Percentiles rank a stretch among this genome's conserved stretches.
Conservation (phyloP, 2,113 vertebrate species). For the Girardinichthys multiradiatus region DNA sequence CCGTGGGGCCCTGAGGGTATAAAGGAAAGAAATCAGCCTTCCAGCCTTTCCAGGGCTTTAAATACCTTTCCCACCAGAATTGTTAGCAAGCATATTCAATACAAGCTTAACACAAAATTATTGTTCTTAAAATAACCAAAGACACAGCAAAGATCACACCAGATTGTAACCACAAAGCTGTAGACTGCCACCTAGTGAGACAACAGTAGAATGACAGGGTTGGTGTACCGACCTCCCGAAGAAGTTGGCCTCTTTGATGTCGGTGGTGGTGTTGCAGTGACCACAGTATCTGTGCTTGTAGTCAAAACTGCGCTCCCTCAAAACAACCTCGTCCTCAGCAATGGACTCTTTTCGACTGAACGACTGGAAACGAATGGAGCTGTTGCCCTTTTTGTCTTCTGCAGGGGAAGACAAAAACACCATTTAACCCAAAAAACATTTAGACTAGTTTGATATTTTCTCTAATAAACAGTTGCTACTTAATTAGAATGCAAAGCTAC, state of each 20-base stretch:
- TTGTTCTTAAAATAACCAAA: too few relatives aligned
- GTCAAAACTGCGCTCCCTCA: slow-evolving; percentile 94
- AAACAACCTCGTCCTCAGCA: slow-evolving; percentile 92
- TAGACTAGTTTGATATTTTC: too few relatives aligned
- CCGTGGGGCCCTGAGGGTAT: too few relatives aligned
- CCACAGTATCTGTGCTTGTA: slow-evolving; percentile 98
- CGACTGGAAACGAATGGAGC: slow-evolving; percentile 88
- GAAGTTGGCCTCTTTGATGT: slow-evolving; percentile 99
- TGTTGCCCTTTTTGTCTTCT: slow-evolving; percentile 91
- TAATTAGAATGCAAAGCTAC: too few relatives aligned
- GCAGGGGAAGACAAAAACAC: slow-evolving; percentile 49
- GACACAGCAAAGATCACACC: neutral
- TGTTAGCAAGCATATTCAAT: too few relatives aligned
- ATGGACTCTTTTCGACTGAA: slow-evolving; percentile 93
- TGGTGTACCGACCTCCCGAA: slow-evolving; percentile 90
- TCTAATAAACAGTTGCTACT: too few relatives aligned
- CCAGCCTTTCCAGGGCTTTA: too few relatives aligned
- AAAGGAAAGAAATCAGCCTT: too few relatives aligned
- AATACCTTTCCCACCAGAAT: too few relatives aligned
- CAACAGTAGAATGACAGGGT: neutral
- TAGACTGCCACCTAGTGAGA: slow-evolving; percentile 34
- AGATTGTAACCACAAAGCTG: neutral
- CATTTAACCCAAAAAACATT: neutral
- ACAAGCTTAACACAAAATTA: too few relatives aligned
- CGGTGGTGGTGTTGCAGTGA: slow-evolving; percentile 98